phyloP scores from a whole-genome alignment of 2,888 invertebrate species.

The Caenorhabditis wallacei region DNA sequence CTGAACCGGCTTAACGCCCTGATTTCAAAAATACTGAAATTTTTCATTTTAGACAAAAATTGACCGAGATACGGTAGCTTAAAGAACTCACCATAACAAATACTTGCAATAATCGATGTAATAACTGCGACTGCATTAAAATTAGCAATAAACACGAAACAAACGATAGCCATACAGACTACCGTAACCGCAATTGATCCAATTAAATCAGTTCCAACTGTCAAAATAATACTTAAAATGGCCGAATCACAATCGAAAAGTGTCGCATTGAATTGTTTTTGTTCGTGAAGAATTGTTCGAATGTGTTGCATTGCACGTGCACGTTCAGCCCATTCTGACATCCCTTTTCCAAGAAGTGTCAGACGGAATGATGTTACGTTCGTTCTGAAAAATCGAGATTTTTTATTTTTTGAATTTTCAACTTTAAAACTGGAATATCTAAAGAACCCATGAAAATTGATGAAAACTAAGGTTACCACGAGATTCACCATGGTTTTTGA shows the following conservation, averaged over 20 bases:
- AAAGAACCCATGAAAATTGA: too few species aligned
- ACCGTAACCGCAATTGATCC: constrained; percentile 80
- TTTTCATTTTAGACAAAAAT: too few species aligned
- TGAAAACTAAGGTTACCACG: too few species aligned
- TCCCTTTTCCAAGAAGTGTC: constrained; percentile 78
- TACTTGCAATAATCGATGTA: constrained; percentile 78
- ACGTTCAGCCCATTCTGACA: constrained; percentile 82
- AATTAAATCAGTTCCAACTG: constrained; percentile 73
- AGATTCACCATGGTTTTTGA: too few species aligned
- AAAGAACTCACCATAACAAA: constrained; percentile 78
- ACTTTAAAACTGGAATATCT: too few species aligned
- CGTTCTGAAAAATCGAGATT: constrained; percentile 42
- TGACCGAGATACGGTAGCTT: too few species aligned
- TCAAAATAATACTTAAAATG: constrained; percentile 77
- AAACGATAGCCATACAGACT: constrained; percentile 81
- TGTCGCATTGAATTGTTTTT: constrained; percentile 79
- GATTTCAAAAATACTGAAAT: not conserved
- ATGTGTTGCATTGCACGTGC: constrained; percentile 73
- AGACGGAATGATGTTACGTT: constrained; percentile 74
- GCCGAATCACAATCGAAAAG: constrained; percentile 81
- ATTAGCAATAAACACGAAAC: constrained; percentile 80
- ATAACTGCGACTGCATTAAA: constrained; percentile 78
- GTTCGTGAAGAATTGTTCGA: constrained; percentile 62
- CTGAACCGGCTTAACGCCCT: too few species aligned
- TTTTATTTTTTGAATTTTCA: not conserved